Conservation (phyloP, 2,797 vertebrate species). For the Hybognathus amarus region DNA sequence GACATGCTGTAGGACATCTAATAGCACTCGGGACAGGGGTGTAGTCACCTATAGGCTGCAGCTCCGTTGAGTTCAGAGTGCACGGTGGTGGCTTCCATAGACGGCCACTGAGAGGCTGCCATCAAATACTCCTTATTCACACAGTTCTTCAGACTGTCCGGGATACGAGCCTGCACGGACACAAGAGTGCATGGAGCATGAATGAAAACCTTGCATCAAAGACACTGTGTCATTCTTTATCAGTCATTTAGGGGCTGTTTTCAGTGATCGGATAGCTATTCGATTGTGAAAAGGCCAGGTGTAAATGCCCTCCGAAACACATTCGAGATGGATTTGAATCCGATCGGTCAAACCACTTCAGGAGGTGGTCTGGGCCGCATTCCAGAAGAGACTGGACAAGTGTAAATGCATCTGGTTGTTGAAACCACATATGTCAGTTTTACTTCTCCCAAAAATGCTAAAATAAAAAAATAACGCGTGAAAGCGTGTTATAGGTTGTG, state of each 20-base stretch:
- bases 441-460: too few species aligned
- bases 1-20: neutral
- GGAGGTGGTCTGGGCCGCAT: too few species aligned
- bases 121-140: slow-evolving; percentile 96
- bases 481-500: too few species aligned
- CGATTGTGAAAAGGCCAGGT: too few species aligned
- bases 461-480: too few species aligned
- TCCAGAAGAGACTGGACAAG: too few species aligned
- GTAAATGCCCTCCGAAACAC: too few species aligned
- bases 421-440: too few species aligned
- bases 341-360: too few species aligned
- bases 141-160: slow-evolving; percentile 93
- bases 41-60: slow-evolving; percentile 83
- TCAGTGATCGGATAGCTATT: too few species aligned
- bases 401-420: too few species aligned
- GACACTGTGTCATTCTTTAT: neutral
- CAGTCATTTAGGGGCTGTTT: neutral
- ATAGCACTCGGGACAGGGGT: neutral
- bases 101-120: slow-evolving; percentile 90
- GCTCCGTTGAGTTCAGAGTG: slow-evolving; percentile 93
- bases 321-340: too few species aligned
- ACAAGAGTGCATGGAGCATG: neutral
- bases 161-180: slow-evolving; percentile 84
- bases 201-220: neutral
- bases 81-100: slow-evolving; percentile 87